Base-by-base conservation (phyloP, 2,888 invertebrate species). In the Busseola fusca region DNA sequence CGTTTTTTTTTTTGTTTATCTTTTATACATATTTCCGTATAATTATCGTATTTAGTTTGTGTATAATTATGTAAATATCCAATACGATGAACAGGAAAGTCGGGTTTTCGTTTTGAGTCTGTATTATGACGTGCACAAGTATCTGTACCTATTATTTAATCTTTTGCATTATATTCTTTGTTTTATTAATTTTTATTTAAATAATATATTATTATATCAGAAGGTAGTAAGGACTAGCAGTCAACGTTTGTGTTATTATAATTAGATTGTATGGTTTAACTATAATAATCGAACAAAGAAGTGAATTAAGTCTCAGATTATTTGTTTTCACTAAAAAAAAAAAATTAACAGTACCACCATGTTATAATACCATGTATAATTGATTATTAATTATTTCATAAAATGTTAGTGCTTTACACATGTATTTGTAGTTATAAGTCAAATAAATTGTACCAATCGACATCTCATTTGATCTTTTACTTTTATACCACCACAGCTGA, bases 351-450 rank as follows among this genome's bases (percentile, higher is more conserved):
- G 77, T 84, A 76, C 80, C 73, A 81, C 73, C 76, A 82, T 84
- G 72, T 83, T 73, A 73, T 80, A 72, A 81, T 78, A 84, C 69
- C 74, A 84, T 85, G 77, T 80, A 80, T 80, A 80, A 76, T 78
- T 83, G 76, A 72, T 76, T 80, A 81, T 83, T 84, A 76, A 79
- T 84, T 68, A 76, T 83, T 84, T 81, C 78, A 78, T 82, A 64
- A 85, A 83, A 83, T 84, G 82, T 83, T 84, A 84, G 83, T 80
- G 84, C 84, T 84, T 84, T 84, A 83, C 88, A 90, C 89, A 86
- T 93, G 92, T 93, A 92, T 91, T 91, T 91, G 90, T 93, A 93
- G 92, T 85, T 91, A 84, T 94, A 93, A 93, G 93, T 90, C 90
- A 91, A 93, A 92, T 93, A 93, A 93, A 94, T 86, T 90, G 91